Conservation (phyloP, 2,888 invertebrate species). For the Agriotes lineatus region DNA sequence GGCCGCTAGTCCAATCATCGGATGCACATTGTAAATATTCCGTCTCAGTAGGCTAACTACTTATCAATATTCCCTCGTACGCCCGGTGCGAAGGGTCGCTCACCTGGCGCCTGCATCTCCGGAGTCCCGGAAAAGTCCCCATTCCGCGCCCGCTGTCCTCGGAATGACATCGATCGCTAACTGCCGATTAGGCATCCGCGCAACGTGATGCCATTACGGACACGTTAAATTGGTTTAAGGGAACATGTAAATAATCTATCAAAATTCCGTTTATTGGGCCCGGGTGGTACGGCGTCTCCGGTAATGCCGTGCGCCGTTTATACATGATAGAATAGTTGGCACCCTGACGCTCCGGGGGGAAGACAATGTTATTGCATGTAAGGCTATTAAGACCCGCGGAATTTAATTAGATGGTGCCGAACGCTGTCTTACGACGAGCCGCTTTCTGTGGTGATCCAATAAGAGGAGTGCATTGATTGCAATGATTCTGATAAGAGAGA, state of each 20-base stretch:
- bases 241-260: slow-evolving; percentile 22
- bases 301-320: not conserved
- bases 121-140: slow-evolving; percentile 34
- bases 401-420: no score
- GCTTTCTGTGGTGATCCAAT: no score
- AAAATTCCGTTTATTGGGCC: slow-evolving; percentile 11
- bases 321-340: not conserved
- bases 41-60: no score
- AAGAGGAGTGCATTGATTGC: no score
- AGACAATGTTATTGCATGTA: not conserved
- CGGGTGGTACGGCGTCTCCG: not conserved
- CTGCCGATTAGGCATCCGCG: slow-evolving; percentile 25
- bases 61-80: no score
- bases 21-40: no score
- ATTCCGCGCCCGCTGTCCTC: slow-evolving; percentile 22
- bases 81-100: slow-evolving; percentile 22
- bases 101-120: slow-evolving; percentile 43
- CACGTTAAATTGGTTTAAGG: slow-evolving; percentile 25
- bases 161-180: slow-evolving; percentile 35
- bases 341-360: not conserved
- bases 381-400: no score
- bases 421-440: no score
- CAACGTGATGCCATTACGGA: slow-evolving; percentile 27
- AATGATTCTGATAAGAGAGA: no score
- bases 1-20: no score